Evolutionary conservation across 2,797 vertebrate genomes (phyloP), one percentile per base, ranked within the genome.

Genomic region (Phrynocephalus forsythii): DNA sequence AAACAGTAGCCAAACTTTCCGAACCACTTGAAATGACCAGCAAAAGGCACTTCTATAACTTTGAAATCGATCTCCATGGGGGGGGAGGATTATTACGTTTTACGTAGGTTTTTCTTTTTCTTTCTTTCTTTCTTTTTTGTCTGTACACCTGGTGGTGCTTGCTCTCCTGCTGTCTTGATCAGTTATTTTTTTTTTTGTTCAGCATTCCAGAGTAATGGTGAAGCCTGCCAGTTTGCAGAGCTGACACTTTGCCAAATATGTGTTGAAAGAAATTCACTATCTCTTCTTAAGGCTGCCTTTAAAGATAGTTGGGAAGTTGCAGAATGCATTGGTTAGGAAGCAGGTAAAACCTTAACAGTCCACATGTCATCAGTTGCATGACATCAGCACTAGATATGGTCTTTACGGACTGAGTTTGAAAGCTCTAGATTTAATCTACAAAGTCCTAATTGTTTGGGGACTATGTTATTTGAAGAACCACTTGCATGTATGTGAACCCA

Each of bases 11-110:
- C 30, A 92, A 86, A 81, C 73, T 80, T 86, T 68, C 88, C 48
- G 52, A 86, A n/a, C 44, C 28, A 24, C 89, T 89, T 81, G 91
- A 87, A 91, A 83, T 20, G 80, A 90, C 63, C 87, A 92, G 83
- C 69, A 88, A 87, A 75, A 94, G 86, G 78, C 86, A 84, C 67
- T 85, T 90, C 79, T 91, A 83, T 91, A 73, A 60, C 88, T 89
- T 82, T 76, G 5, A 48, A 89, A 10, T 91, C 83, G 92, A 87
- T 91, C 44, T 76, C 0, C 0, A 87, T 0, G 0, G 80, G 89
- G 89, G 72, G 79, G 89, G 89, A 68, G 79, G 92, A 78, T 68
- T 92, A 69, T 75, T 84, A 72, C 16, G 63, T 92, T 87, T 90
- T 92, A 77, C 56, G 56, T 26, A n/a, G 77, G 60, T 3, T 16